These are phyloP conservation scores for Prolemur simus DNA, from an alignment of 2,113 vertebrate species.

Conservation along the genomic window DNA sequence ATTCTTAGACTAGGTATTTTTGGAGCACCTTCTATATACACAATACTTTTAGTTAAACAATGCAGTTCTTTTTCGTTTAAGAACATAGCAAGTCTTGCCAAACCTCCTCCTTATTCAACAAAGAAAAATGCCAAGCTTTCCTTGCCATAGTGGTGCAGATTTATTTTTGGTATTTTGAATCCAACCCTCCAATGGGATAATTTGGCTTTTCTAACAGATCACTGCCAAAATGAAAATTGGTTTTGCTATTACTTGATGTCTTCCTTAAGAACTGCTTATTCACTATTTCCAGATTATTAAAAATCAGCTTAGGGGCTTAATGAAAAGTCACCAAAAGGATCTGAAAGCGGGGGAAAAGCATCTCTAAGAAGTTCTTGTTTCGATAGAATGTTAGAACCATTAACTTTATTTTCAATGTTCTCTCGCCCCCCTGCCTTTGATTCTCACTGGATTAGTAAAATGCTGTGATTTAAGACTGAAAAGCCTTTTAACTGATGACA, in stretches of 20 bases:
- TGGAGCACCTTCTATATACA: background rate
- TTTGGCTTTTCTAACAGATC: conserved; percentile 26
- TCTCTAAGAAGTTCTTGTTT: background rate
- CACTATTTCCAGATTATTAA: conserved; percentile 27
- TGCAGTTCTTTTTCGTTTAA: conserved; percentile 6
- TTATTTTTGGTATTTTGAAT: conserved; percentile 50
- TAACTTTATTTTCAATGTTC: background rate
- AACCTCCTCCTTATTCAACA: background rate
- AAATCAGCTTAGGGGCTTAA: conserved; percentile 17
- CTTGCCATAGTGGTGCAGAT: background rate
- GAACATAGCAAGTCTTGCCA: background rate
- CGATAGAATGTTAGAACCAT: background rate
- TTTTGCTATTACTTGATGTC: background rate
- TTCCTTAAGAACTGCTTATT: conserved; percentile 37
- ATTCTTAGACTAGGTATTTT: background rate
- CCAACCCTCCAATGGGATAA: background rate
- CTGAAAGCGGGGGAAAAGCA: background rate
- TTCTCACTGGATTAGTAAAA: background rate
- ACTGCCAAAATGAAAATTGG: conserved; percentile 42
- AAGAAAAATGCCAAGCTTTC: background rate
- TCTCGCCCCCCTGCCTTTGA: background rate
- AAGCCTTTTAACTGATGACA: background rate
- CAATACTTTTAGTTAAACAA: background rate
- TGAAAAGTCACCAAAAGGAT: conserved; percentile 24
- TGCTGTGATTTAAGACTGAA: background rate